These are phyloP conservation scores for Eurypyga helias DNA, from an alignment of 2,113 vertebrate genomes.

Conservation along the genomic window DNA sequence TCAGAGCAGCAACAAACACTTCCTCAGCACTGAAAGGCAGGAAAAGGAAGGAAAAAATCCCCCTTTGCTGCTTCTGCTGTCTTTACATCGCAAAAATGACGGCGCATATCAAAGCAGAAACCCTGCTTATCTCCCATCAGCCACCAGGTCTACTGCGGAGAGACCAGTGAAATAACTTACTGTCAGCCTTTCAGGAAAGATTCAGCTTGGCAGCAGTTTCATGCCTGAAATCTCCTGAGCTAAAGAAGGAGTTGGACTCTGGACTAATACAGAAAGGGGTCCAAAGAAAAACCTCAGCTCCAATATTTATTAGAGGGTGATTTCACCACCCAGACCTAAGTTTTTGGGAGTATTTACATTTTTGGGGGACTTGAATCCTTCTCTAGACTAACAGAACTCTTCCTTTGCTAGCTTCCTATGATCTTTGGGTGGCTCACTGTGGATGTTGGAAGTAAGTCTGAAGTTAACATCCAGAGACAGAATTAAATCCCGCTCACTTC, in stretches of 20 bases:
- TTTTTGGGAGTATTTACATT: constrained; percentile 4
- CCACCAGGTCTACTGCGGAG: background rate
- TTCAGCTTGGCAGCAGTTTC: background rate
- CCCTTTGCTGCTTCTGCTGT: background rate
- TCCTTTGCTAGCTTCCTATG: constrained; percentile 7
- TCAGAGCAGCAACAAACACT: background rate
- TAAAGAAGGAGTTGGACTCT: background rate
- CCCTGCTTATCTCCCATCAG: background rate
- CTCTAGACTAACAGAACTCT: background rate
- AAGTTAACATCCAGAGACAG: constrained; percentile 13
- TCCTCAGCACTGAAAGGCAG: background rate
- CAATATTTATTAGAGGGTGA: background rate
- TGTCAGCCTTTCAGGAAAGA: background rate
- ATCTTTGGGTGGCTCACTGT: background rate
- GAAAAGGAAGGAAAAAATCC: constrained; percentile 17
- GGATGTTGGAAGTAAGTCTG: background rate
- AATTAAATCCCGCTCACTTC: constrained; percentile 29
- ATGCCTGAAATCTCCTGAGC: background rate
- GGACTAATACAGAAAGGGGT: background rate
- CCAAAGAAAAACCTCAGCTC: background rate
- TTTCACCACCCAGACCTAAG: background rate
- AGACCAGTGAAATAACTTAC: background rate
- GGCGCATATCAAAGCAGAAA: background rate
- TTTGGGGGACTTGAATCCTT: background rate
- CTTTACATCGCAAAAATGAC: background rate